A percentile compares a stretch with the other conserved stretches of the same genome.
Evolutionary conservation across 2,888 invertebrate species (phyloP).

Genomic region (Neoscelio sp.): DNA sequence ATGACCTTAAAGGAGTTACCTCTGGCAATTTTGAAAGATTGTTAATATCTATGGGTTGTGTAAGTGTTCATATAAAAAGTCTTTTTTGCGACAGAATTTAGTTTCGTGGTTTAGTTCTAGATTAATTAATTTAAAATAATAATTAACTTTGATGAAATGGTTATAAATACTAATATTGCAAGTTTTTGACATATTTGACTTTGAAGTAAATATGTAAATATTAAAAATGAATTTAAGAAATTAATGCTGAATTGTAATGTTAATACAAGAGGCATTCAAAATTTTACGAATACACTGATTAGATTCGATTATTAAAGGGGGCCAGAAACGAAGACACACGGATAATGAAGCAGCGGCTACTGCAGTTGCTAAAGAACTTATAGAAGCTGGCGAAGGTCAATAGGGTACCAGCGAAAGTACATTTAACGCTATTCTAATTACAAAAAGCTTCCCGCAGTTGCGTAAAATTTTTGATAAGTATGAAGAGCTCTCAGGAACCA

Average conservation of each 20-base stretch:
- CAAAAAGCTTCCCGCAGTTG: conserved; percentile 90
- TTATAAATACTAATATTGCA: no score
- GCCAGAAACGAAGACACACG: conserved; percentile 91
- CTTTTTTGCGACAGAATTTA: no score
- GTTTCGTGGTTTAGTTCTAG: no score
- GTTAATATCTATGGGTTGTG: conserved; percentile 90
- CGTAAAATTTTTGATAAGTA: conserved; percentile 88
- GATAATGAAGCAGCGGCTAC: conserved; percentile 89
- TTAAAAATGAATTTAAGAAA: no score
- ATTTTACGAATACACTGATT: neutral
- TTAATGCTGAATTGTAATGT: no score
- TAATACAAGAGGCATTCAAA: neutral
- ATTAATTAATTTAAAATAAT: no score
- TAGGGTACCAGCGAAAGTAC: conserved; percentile 95
- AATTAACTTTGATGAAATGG: no score
- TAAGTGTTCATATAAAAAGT: conserved; percentile 69
- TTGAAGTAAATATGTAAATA: no score
- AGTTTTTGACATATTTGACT: no score
- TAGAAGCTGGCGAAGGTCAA: conserved; percentile 88
- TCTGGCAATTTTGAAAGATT: conserved; percentile 97
- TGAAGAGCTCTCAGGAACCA: conserved; percentile 90
- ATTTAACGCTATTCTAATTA: conserved; percentile 93
- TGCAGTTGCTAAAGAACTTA: conserved; percentile 91
- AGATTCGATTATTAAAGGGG: conserved; percentile 82
- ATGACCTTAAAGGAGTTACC: conserved; percentile 95